Conservation (phyloP, 2,797 vertebrate genomes). For the Premnoplex brunnescens region DNA sequence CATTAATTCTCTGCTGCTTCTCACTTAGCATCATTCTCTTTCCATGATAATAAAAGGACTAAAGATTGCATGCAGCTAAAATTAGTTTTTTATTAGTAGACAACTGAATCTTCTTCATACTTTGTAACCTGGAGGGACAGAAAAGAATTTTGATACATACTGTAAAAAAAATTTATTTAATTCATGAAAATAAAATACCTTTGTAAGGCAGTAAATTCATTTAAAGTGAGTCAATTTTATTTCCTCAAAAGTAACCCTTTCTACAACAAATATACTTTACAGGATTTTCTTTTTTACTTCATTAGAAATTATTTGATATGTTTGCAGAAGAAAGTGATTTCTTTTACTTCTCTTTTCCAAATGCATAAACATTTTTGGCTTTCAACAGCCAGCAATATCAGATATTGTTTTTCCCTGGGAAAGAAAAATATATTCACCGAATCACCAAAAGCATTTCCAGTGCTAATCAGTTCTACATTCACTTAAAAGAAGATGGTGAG, state of each 20-base stretch:
- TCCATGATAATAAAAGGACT: background rate
- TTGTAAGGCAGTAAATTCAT: background rate
- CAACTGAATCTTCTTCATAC: background rate
- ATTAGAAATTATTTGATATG: background rate
- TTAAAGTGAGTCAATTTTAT: background rate
- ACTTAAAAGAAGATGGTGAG: background rate
- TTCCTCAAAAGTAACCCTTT: background rate
- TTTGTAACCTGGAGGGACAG: background rate
- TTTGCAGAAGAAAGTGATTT: background rate
- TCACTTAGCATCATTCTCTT: constrained; percentile 19
- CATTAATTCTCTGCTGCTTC: constrained; percentile 48
- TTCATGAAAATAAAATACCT: background rate
- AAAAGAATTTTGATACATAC: background rate
- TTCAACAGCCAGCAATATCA: background rate
- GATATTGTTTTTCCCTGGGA: background rate
- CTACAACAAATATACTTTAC: background rate
- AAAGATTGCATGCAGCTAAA: background rate
- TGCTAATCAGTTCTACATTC: background rate
- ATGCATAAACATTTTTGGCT: background rate
- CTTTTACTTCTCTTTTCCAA: background rate
- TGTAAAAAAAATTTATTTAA: constrained; percentile 15
- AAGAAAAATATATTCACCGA: background rate
- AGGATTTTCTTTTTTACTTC: background rate
- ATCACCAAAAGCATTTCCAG: background rate
- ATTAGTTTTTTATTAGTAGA: constrained; percentile 29